Evolutionary conservation across 2,113 vertebrate species (phyloP), one percentile per base, ranked within the genome.

Genomic region (Dolichallabes microphthalmus): DNA sequence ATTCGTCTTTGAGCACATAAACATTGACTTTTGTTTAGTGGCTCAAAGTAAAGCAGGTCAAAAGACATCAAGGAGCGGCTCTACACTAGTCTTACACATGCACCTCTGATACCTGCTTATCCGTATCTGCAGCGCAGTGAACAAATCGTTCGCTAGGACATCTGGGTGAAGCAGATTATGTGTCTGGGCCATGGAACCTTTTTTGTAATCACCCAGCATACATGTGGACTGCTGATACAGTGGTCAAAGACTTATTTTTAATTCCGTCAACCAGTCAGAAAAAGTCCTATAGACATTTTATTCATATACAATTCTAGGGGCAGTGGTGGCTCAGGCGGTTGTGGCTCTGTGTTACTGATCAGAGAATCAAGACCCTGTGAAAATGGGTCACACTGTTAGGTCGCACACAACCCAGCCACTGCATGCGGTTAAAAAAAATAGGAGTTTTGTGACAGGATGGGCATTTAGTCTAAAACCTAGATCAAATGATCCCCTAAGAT

Each of bases 21-120:
- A 83, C 45, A 22, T 20, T 83, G 25, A 83, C 10, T 25, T 77
- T 64, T 76, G 27, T 66, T 66, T 15, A 55, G 2, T 5, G 32
- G 39, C 30, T 30, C 17, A 63, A 45, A 20, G 17, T 61, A 83
- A 75, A 63, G 10, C 8, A 27, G 32, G 27, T 79, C 19, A 71
- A 45, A 80, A 58, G 2, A 52, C 50, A 22, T 25, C 32, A 52
- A 17, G 22, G 60, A 32, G 39, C 77, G 32, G 55, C 39, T 53
- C 17, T 35, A 68, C 5, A 35, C 17, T 55, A 14, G 20, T 68
- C 20, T 78, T 78, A 69, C 22, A 45, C 27, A n/a, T 35, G 35
- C 22, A 39, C 50, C 35, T 69, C 52, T 58, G 27, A 82, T 82
- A 53, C 32, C 27, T 66, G 80, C 19, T 77, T 74, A 74, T 45